These are phyloP conservation scores for Cathartes aura DNA, from an alignment of 2,113 vertebrate genomes.

Conservation along the genomic window DNA sequence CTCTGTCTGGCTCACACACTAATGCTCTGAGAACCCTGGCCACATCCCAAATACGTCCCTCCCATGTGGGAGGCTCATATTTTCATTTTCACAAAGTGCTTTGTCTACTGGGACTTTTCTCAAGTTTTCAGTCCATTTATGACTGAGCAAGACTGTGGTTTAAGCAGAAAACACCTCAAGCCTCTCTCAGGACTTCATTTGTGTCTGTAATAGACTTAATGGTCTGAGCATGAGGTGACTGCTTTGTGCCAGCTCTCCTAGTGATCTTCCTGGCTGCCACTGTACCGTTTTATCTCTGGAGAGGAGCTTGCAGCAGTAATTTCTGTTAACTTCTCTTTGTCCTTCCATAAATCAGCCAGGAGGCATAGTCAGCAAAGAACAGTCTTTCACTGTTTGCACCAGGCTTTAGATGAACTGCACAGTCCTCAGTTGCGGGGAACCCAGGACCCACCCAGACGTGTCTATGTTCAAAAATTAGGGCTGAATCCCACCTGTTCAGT, in stretches of 20 bases:
- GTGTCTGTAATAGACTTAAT: background rate
- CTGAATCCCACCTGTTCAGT: background rate
- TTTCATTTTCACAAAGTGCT: background rate
- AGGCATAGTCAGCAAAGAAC: background rate
- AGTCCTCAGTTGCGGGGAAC: background rate
- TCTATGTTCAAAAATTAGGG: background rate
- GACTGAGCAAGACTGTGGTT: background rate
- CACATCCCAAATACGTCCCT: background rate
- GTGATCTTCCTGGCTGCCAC: background rate
- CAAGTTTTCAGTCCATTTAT: background rate
- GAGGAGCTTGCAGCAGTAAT: background rate
- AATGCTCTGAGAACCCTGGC: background rate
- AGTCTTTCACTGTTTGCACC: background rate
- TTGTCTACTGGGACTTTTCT: background rate
- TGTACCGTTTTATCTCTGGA: background rate
- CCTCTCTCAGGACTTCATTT: background rate
- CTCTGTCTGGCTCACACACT: background rate
- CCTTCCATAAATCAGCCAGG: background rate
- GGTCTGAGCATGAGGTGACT: background rate
- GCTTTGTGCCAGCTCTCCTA: background rate
- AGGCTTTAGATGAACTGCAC: background rate
- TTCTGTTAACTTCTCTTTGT: background rate
- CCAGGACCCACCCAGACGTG: background rate
- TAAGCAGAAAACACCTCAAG: background rate
- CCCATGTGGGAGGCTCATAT: background rate